phyloP scores from a whole-genome alignment of 2,113 vertebrate genomes.

The Neodon shergylaensis region DNA sequence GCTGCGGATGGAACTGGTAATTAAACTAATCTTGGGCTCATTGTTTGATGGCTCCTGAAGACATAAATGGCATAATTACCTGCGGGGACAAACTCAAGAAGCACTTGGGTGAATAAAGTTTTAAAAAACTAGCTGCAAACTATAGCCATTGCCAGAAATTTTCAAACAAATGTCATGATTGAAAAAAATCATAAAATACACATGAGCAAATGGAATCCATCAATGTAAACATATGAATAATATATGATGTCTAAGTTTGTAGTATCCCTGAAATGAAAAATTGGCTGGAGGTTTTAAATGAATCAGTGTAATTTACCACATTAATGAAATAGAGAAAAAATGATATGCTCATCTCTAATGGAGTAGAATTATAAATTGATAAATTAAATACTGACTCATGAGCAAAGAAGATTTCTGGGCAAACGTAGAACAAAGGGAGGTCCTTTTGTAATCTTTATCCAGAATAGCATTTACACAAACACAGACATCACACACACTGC shows the following conservation, averaged over 20 bases:
- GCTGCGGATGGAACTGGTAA: not conserved
- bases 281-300: constrained; percentile 45
- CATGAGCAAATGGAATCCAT: constrained; percentile 33
- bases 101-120: constrained; percentile 9
- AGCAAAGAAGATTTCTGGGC: not conserved
- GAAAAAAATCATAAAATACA: constrained; percentile 15
- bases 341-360: not conserved
- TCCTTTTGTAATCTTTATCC: not conserved
- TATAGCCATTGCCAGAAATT: not conserved
- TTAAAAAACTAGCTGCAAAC: constrained; percentile 6
- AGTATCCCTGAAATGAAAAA: constrained; percentile 41
- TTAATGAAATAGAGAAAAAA: constrained; percentile 50
- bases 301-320: constrained; percentile 37
- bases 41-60: not conserved
- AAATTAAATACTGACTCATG: constrained; percentile 28
- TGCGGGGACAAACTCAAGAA: not conserved
- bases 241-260: not conserved
- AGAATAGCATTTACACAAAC: not conserved
- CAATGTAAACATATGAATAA: not conserved
- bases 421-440: not conserved
- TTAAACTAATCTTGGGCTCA: not conserved
- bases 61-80: not conserved
- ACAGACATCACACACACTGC: not conserved
- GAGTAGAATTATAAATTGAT: constrained; percentile 15
- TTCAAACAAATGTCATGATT: not conserved